Evolutionary conservation across 2,797 vertebrate species (phyloP), one percentile per base, ranked within the genome.

Genomic region (Cyclopterus lumpus): DNA sequence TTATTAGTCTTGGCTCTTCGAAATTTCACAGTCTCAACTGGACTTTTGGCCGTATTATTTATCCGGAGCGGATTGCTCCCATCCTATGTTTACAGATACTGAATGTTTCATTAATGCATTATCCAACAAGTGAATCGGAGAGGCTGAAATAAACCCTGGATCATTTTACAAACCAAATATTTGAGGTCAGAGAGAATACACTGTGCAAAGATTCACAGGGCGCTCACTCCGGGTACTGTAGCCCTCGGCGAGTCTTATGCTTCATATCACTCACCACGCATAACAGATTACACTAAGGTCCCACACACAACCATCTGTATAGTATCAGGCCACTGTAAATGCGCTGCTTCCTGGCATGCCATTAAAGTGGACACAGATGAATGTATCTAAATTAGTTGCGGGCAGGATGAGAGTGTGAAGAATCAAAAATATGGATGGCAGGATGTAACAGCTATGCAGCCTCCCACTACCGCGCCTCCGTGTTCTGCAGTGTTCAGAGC

Each of bases 141-240:
- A 88, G 85, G 87, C 72, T 81, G 80, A 84, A 91, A 93, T 90
- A 89, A 92, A 87, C 80, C 84, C 84, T 26, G 81, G 74, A 90
- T 92, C 90, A 88, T 92, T 93, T 94, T 92, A 86, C 87, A 89
- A 90, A 90, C 79, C 90, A 92, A 92, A 93, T 93, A 92, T 93
- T 93, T 92, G 88, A 93, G 90, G 91, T 91, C 89, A 84, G 82
- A 76, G 76, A 84, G 79, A 89, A 91, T 82, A 89, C 77, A 86
- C 81, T 83, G 71, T 77, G 83, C 74, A 90, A 86, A 88, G 82
- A 91, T 86, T 86, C 82, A 81, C 65, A 48, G 80, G 78, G 83
- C 12, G 68, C 77, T 87, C 60, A 69, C 75, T 81, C 67, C 16
- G 67, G 73, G 81, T 71, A 73, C 77, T 88, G 81, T 77, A 86